phyloP scores from a whole-genome alignment of 2,888 invertebrate species.

The Lepidochrysops patricia region DNA sequence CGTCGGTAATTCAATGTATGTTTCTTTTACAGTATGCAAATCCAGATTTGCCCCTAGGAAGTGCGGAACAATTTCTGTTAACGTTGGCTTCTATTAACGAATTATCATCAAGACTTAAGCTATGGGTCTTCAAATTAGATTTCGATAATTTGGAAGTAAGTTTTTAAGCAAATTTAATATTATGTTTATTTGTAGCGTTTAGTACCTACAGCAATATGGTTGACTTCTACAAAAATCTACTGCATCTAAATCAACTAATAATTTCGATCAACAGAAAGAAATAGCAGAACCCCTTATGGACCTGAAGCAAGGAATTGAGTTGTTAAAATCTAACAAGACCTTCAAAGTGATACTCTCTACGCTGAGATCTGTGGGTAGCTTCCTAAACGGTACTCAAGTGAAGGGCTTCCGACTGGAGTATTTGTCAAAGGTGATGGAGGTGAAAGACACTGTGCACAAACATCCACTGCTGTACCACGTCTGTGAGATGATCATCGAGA shows the following conservation, averaged over 20 bases:
- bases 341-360: constrained; percentile 96
- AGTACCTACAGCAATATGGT: too few relatives aligned
- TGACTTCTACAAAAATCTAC: constrained; percentile 4
- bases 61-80: constrained; percentile 98
- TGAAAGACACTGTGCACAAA: constrained; percentile 99
- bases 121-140: constrained; percentile 99
- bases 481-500: constrained; percentile 97
- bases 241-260: neutral
- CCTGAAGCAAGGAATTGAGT: constrained; percentile 96
- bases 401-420: constrained; percentile 99
- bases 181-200: too few relatives aligned
- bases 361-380: constrained; percentile 95
- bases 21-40: constrained; percentile 77
- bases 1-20: too few relatives aligned
- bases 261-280: constrained; percentile 79
- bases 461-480: constrained; percentile 97
- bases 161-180: constrained; percentile 7
- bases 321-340: constrained; percentile 92
- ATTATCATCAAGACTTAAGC: constrained; percentile 90
- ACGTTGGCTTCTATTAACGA: constrained; percentile 97
- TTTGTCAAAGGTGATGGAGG: constrained; percentile 96
- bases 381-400: constrained; percentile 92
- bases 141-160: constrained; percentile 95
- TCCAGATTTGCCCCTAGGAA: constrained; percentile 92
- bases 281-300: constrained; percentile 99